phyloP scores from a whole-genome alignment of 2,113 vertebrate genomes.

The Melanostigma gelatinosum region DNA sequence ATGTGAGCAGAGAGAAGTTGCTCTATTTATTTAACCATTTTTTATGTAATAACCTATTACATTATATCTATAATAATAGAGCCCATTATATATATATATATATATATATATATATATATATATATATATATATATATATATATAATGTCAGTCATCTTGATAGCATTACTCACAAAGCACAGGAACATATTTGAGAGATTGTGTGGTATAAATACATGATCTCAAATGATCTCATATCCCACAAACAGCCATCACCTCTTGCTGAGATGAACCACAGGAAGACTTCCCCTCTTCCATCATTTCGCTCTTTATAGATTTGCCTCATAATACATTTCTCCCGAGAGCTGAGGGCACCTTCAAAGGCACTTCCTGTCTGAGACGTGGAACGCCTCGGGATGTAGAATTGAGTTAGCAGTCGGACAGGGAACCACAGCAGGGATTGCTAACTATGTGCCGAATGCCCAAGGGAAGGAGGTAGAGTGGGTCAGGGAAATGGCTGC shows the following conservation, averaged over 20 bases:
- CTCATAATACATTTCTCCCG: constrained; percentile 36
- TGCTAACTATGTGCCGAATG: constrained; percentile 47
- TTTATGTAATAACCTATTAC: too few species aligned
- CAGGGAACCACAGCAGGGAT: constrained; percentile 41
- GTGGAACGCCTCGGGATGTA: constrained; percentile 31
- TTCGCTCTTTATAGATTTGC: constrained; percentile 31
- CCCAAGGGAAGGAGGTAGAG: constrained; percentile 46
- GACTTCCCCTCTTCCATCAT: constrained; percentile 12
- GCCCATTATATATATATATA: too few species aligned
- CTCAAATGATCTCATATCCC: constrained; percentile 8
- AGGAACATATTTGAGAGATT: not conserved
- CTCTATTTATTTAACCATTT: too few species aligned
- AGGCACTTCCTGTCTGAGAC: constrained; percentile 48
- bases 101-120: too few species aligned
- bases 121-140: too few species aligned
- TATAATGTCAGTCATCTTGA: constrained; percentile 2
- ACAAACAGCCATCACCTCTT: constrained; percentile 21
- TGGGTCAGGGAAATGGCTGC: constrained; percentile 54
- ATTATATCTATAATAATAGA: too few species aligned
- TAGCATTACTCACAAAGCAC: not conserved
- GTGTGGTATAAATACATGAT: constrained; percentile 1
- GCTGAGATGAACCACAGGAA: constrained; percentile 20
- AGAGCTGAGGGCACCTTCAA: constrained; percentile 55
- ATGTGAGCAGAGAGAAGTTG: too few species aligned
- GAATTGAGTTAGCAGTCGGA: constrained; percentile 49